phyloP scores from a whole-genome alignment of 2,888 invertebrate genomes.

The Euplagia quadripunctaria region DNA sequence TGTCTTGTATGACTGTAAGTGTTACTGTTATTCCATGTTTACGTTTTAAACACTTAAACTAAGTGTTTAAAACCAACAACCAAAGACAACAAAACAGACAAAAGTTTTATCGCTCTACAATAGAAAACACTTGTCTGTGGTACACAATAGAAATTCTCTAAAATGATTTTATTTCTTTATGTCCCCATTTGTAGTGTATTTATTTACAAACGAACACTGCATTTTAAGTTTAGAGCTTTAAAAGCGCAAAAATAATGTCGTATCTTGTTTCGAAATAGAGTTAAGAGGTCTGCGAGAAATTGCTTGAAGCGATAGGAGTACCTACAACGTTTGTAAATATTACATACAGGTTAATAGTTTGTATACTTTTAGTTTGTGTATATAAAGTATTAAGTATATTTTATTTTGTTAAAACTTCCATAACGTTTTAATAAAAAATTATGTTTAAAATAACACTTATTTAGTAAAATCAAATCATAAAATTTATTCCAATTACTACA shows the following conservation, averaged over 20 bases:
- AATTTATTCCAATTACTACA: no score
- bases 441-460: no score
- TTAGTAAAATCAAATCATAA: no score
- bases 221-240: neutral
- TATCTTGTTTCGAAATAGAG: neutral
- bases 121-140: slow-evolving; percentile 32
- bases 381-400: no score
- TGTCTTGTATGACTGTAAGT: no score
- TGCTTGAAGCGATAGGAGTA: neutral
- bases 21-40: no score
- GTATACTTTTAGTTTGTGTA: no score
- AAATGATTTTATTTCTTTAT: slow-evolving; percentile 11
- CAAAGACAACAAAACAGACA: neutral
- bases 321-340: no score
- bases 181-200: neutral
- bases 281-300: neutral
- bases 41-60: no score
- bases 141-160: slow-evolving; percentile 34
- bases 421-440: no score
- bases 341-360: no score
- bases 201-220: slow-evolving; percentile 4
- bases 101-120: slow-evolving; percentile 25
- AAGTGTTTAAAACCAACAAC: neutral
- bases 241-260: neutral
- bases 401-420: no score